Conservation (phyloP, 1,140 invertebrate genomes). For the Eufriesea mexicana region DNA sequence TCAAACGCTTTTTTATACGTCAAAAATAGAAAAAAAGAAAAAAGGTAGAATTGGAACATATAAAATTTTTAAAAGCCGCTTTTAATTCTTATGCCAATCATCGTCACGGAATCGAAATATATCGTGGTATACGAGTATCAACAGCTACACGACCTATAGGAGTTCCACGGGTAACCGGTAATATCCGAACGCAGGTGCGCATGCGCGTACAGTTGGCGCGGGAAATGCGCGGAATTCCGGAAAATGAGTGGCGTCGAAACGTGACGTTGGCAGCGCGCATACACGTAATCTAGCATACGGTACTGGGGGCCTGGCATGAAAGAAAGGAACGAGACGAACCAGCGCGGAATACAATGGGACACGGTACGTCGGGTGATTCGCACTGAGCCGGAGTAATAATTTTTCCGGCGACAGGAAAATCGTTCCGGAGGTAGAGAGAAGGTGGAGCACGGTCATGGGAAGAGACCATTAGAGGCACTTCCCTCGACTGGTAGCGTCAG, state of each 20-base stretch:
- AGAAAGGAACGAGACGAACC: background rate
- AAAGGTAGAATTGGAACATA: too few species aligned
- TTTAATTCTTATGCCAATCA: too few species aligned
- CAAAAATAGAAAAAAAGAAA: too few species aligned
- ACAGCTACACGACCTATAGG: too few species aligned
- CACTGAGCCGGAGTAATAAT: slow-evolving; percentile 41
- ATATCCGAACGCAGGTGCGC: background rate
- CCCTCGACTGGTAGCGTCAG: slow-evolving; percentile 35
- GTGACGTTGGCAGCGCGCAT: background rate
- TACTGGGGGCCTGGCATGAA: background rate
- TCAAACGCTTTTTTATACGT: background rate
- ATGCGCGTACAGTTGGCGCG: background rate
- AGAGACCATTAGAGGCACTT: slow-evolving; percentile 65
- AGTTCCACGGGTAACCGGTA: background rate
- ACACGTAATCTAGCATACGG: slow-evolving; percentile 1
- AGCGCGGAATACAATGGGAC: slow-evolving; percentile 21
- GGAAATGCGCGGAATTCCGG: background rate
- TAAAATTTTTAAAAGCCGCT: too few species aligned
- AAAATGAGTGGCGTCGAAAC: background rate
- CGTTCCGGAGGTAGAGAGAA: slow-evolving; percentile 42
- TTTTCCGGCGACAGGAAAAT: slow-evolving; percentile 56
- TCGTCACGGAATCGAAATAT: too few species aligned
- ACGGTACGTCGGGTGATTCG: slow-evolving; percentile 25
- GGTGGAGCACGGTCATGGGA: slow-evolving; percentile 71
- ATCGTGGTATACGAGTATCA: too few species aligned